Evolutionary conservation across 92 coral and sea anemone genomes (phyloP), one percentile per base, ranked within the genome.

Genomic region (Porites divaricata): DNA sequence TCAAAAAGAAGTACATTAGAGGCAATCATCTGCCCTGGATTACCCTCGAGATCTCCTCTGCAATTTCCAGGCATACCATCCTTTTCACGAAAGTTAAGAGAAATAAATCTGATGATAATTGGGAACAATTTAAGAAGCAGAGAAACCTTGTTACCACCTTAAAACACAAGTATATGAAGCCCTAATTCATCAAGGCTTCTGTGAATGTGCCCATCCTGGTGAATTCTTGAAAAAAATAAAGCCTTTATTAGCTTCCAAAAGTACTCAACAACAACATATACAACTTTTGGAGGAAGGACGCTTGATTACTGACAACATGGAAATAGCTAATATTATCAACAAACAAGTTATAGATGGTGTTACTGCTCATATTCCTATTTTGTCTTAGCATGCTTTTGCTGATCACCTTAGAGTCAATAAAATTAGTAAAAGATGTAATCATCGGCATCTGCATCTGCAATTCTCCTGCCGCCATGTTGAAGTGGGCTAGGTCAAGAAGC

Each of bases 21-120:
- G 45, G 0, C 45, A 70, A 88, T 54, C 91, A 88, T 71, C 91
- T 82, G 25, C 85, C 90, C 20, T 87, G 86, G 86, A 87, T 87
- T 20, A 87, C 90, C 2, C 90, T 86, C 10, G 81, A 79, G 10
- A 56, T 87, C n/a, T 63, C 66, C 81, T 63, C 28, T 63, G 81
- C 72, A 80, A 79, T 80, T 17, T 57, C 85, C 13, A 57, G 61
- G 63, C 77, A 86, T 11, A 72, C 72, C 86, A 70, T 35, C 12
- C 77, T 79, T 8, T 80, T 69, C 59, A 79, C n/a, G 75, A 71
- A 70, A 70, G 74, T 79, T 73, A 62, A 52, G 57, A 70, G 22
- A 73, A 59, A 80, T 75, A 9, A 2, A 73, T 20, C 86, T 61
- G 59, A 73, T 8, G 81, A 50, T 61, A 72, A 79, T 76, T 87